phyloP scores from a whole-genome alignment of 2,113 vertebrate genomes.

The Colistium nudipinnis region DNA sequence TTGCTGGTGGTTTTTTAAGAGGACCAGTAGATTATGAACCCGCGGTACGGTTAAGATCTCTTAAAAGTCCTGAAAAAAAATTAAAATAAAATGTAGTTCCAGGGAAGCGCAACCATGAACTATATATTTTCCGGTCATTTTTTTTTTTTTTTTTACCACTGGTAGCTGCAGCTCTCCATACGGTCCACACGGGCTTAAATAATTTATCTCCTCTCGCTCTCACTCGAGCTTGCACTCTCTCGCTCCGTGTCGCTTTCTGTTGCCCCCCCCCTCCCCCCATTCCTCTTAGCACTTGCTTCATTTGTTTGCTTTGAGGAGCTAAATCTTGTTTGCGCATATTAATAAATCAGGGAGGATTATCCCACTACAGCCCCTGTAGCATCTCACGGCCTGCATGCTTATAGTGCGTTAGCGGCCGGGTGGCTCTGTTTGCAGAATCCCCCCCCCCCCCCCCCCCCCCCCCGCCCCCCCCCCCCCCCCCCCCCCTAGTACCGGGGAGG shows the following conservation, averaged over 20 bases:
- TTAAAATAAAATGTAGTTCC: background rate
- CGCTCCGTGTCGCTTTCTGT: conserved; percentile 46
- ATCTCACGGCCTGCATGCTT: conserved; percentile 57
- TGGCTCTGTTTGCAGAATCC: conserved; percentile 74
- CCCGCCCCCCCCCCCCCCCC: background rate
- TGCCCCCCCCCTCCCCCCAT: conserved; percentile 15
- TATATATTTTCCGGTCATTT: conserved; percentile 27
- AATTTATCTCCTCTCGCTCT: conserved; percentile 68
- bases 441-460: conserved; percentile 30
- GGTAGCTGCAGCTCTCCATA: conserved; percentile 49
- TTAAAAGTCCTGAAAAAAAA: background rate
- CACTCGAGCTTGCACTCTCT: conserved; percentile 40
- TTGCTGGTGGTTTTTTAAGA: conserved; percentile 39
- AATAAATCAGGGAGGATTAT: conserved; percentile 81
- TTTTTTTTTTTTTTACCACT: conserved; percentile 29
- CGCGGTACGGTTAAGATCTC: background rate
- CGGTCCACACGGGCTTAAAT: conserved; percentile 65
- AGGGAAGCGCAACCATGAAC: conserved; percentile 13
- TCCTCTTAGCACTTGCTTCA: conserved; percentile 73
- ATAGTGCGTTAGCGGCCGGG: conserved; percentile 61
- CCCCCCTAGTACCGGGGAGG: conserved; percentile 52
- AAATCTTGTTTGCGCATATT: conserved; percentile 83
- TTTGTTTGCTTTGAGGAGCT: conserved; percentile 84
- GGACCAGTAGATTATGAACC: conserved; percentile 46
- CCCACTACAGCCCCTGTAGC: conserved; percentile 43